These are phyloP conservation scores for Periophthalmodon schlosseri DNA, from an alignment of 2,113 vertebrate species.

Conservation along the genomic window DNA sequence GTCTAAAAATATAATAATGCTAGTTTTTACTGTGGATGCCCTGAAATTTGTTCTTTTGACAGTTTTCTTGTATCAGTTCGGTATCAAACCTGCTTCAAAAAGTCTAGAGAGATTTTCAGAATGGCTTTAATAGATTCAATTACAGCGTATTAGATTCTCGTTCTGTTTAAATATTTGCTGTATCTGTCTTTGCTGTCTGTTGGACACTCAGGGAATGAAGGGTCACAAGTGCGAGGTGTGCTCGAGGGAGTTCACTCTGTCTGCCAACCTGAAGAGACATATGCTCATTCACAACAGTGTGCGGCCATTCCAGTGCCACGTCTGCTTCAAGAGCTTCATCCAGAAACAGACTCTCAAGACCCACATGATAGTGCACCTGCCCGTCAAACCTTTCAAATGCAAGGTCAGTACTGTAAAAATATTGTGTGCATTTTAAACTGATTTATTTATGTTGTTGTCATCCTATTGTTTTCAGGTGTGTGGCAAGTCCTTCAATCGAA, in stretches of 20 bases:
- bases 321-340: constrained; percentile 99
- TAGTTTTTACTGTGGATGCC: neutral
- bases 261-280: constrained; percentile 97
- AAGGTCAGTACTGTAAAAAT: constrained; percentile 76
- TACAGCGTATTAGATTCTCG: neutral
- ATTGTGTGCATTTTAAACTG: neutral
- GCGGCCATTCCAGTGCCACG: constrained; percentile 95
- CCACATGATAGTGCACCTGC: constrained; percentile 98
- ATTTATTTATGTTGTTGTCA: neutral
- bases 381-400: constrained; percentile 97
- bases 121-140: too few relatives aligned
- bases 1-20: too few relatives aligned
- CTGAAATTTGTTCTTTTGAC: constrained; percentile 18
- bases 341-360: constrained; percentile 99
- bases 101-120: too few relatives aligned
- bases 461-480: constrained; percentile 82
- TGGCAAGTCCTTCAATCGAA: constrained; percentile 97
- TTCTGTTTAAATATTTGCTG: neutral
- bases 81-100: too few relatives aligned
- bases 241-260: constrained; percentile 94
- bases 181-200: neutral
- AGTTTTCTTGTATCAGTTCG: constrained; percentile 8
- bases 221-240: constrained; percentile 98
- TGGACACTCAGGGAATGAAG: constrained; percentile 85
- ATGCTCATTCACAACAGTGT: constrained; percentile 98